These are phyloP conservation scores for Sarcophaga carnaria DNA, from an alignment of 2,888 invertebrate species.

Conservation along the genomic window DNA sequence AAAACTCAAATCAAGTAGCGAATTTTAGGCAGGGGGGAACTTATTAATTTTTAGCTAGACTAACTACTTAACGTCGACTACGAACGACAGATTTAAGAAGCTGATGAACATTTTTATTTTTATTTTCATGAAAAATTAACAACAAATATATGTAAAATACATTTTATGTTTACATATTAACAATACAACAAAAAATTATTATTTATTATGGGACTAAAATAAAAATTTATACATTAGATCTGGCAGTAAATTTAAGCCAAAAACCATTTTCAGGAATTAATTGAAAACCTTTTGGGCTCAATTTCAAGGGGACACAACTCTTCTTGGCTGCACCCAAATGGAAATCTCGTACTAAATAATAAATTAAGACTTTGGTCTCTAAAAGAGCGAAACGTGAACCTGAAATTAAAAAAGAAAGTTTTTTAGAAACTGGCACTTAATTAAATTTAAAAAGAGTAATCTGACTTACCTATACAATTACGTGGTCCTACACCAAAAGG, in stretches of 20 bases:
- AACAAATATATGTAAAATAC: too few species aligned
- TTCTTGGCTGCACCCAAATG: constrained; percentile 75
- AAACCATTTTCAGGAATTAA: constrained; percentile 75
- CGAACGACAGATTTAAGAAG: too few species aligned
- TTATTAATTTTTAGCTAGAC: too few species aligned
- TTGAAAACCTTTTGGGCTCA: constrained; percentile 73
- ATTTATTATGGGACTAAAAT: too few species aligned
- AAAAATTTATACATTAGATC: constrained; percentile 32
- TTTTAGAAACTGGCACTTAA: background rate
- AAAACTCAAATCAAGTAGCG: too few species aligned
- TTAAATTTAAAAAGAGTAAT: background rate
- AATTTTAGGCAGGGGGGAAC: too few species aligned
- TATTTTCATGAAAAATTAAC: too few species aligned
- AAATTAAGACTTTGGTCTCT: constrained; percentile 79
- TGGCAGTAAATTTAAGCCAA: constrained; percentile 76
- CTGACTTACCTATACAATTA: too few species aligned
- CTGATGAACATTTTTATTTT: too few species aligned
- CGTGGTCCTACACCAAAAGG: constrained; percentile 85
- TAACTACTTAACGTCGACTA: too few species aligned
- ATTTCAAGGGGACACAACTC: constrained; percentile 74
- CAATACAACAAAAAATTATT: too few species aligned
- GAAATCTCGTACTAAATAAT: constrained; percentile 77
- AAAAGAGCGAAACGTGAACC: constrained; percentile 80
- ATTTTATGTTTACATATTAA: too few species aligned
- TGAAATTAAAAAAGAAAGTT: constrained; percentile 59